Evolutionary conservation across 2,888 invertebrate genomes (phyloP).

Genomic region (Drosophila tripunctata): DNA sequence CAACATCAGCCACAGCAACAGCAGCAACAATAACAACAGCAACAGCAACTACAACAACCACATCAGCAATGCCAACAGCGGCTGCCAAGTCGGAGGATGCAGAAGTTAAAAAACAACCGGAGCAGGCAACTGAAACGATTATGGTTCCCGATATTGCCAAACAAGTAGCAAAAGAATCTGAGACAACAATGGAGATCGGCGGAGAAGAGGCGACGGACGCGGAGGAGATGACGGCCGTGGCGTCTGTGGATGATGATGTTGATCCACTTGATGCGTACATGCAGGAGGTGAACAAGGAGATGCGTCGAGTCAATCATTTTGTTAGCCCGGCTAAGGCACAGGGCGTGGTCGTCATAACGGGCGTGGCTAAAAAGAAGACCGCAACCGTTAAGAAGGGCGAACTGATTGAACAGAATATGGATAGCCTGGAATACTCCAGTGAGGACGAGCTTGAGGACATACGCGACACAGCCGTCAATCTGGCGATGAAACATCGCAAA

Average conservation of each 20-base stretch:
- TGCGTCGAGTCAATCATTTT: constrained; percentile 83
- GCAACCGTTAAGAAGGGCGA: constrained; percentile 94
- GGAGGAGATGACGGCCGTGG: constrained; percentile 76
- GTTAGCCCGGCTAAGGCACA: constrained; percentile 83
- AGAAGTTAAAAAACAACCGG: not conserved
- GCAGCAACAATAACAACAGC: constrained; percentile 20
- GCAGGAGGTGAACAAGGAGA: constrained; percentile 90
- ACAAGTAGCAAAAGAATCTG: not conserved
- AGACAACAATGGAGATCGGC: constrained; percentile 4
- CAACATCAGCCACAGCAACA: not conserved
- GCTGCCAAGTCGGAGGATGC: too few species aligned
- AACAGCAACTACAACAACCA: not conserved
- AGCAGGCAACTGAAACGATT: not conserved
- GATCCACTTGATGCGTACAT: constrained; percentile 99
- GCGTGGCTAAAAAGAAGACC: constrained; percentile 91
- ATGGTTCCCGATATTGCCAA: not conserved
- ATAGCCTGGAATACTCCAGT: constrained; percentile 98
- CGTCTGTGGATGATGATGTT: constrained; percentile 92
- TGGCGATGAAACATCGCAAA: constrained; percentile 95
- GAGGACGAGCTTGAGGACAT: constrained; percentile 98
- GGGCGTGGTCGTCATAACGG: constrained; percentile 92
- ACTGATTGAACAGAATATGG: constrained; percentile 99
- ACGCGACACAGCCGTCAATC: constrained; percentile 94
- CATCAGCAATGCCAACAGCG: not conserved
- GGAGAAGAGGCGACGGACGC: constrained; percentile 33